Evolutionary conservation across 2,888 invertebrate species (phyloP).

Genomic region (Periphyllus acericola): DNA sequence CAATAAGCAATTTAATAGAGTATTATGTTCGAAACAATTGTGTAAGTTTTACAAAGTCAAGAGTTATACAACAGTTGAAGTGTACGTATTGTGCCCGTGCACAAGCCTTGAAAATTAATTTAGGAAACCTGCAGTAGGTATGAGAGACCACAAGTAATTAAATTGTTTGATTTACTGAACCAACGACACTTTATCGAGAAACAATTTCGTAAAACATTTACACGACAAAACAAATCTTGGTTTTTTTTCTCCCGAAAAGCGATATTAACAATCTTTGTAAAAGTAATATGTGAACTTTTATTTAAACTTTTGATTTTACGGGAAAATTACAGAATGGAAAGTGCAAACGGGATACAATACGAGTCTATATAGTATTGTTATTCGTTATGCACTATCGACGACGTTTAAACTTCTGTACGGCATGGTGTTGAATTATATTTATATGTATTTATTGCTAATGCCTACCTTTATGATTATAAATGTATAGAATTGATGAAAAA

Average conservation of each 20-base stretch:
- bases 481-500: no score
- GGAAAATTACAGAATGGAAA: no score
- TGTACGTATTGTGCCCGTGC: not conserved
- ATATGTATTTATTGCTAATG: no score
- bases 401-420: no score
- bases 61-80: not conserved
- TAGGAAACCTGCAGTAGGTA: not conserved
- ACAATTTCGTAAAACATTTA: not conserved
- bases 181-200: not conserved
- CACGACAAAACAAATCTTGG: not conserved
- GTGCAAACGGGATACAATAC: no score
- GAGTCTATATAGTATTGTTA: no score
- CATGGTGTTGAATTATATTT: no score
- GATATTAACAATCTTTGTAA: not conserved
- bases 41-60: not conserved
- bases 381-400: no score
- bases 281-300: no score
- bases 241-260: not conserved
- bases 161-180: slow-evolving; percentile 1
- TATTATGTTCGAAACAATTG: not conserved
- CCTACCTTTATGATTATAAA: no score
- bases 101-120: not conserved
- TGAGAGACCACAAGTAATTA: not conserved
- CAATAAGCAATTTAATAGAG: not conserved
- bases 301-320: no score